phyloP scores from a whole-genome alignment of 2,888 invertebrate species.

The Strigamia transsilvanica region DNA sequence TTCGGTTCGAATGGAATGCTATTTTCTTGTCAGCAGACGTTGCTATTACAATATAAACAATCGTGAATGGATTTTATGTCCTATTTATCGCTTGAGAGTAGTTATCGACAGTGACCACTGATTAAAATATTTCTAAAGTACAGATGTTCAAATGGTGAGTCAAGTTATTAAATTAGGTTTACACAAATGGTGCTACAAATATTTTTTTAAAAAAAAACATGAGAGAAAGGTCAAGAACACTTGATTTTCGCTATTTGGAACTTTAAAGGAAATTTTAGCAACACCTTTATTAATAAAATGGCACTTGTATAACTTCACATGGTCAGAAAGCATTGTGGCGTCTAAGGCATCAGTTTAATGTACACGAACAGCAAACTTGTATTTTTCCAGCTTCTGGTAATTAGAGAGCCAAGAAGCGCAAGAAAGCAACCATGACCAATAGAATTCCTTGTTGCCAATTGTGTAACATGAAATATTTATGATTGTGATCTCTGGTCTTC shows the following conservation, averaged over 20 bases:
- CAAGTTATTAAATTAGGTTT: too few species aligned
- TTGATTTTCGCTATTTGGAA: not conserved
- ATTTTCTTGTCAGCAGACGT: too few species aligned
- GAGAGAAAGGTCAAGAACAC: too few species aligned
- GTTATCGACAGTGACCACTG: too few species aligned
- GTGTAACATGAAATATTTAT: conserved; percentile 9
- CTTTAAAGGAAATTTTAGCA: not conserved
- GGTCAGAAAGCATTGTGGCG: not conserved
- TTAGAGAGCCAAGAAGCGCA: not conserved
- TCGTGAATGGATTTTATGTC: too few species aligned
- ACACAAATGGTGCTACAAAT: too few species aligned
- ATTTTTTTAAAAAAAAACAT: too few species aligned
- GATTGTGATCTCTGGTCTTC: not conserved
- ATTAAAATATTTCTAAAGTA: too few species aligned
- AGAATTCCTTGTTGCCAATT: not conserved
- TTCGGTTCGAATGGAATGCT: too few species aligned
- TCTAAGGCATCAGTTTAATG: conserved; percentile 18
- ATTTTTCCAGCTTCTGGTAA: not conserved
- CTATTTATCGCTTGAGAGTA: too few species aligned
- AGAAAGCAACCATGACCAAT: not conserved
- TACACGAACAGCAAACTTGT: not conserved
- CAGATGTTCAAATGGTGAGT: too few species aligned
- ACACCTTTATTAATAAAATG: not conserved
- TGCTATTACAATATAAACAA: too few species aligned
- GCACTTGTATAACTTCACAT: not conserved